Conservation (phyloP, 2,888 invertebrate genomes). For the Pomacea canaliculata region DNA sequence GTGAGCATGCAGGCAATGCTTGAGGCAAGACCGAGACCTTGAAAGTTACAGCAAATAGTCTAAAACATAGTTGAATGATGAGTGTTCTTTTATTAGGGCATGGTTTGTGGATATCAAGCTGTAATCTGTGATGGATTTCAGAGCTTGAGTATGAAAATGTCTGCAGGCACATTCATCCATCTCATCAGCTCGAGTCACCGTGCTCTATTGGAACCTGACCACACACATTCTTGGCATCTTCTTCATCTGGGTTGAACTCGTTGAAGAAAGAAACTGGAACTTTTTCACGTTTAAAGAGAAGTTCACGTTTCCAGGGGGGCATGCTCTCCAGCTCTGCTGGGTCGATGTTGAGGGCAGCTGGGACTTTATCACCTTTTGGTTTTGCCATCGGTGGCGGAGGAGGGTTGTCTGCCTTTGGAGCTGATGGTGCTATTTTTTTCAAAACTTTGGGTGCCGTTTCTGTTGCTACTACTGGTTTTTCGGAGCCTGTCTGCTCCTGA, state of each 20-base stretch:
- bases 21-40: too few species aligned
- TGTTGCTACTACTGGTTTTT: not conserved
- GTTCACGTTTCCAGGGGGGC: conserved; percentile 56
- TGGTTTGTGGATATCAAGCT: too few species aligned
- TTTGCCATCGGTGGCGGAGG: conserved; percentile 13
- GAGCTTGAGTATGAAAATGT: too few species aligned
- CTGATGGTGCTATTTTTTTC: not conserved
- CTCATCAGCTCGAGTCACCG: conserved; percentile 17
- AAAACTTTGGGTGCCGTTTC: conserved; percentile 13
- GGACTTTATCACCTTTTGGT: conserved; percentile 35
- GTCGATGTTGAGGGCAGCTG: conserved; percentile 40
- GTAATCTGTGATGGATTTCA: too few species aligned
- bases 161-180: too few species aligned
- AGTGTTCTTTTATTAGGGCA: too few species aligned
- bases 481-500: not conserved
- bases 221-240: conserved; percentile 21
- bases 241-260: conserved; percentile 41
- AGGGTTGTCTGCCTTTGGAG: not conserved
- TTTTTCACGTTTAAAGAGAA: conserved; percentile 47
- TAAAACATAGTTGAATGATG: too few species aligned
- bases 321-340: conserved; percentile 51
- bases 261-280: conserved; percentile 42
- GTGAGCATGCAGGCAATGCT: too few species aligned
- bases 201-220: not conserved
- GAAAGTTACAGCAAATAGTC: too few species aligned